phyloP scores from a whole-genome alignment of 1,140 invertebrate species.

The Hypothenemus hampei region DNA sequence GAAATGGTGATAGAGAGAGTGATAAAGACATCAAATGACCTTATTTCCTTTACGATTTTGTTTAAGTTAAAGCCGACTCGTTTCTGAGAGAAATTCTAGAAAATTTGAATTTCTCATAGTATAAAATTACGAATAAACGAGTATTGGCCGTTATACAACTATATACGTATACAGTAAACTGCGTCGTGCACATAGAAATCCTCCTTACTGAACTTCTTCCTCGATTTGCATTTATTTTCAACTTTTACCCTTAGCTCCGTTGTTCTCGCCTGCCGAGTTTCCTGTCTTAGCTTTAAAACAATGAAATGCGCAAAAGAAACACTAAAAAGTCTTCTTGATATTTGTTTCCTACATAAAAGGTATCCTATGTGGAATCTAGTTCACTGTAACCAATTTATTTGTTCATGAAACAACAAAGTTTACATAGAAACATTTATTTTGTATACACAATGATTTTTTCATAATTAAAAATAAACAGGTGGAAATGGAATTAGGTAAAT shows the following conservation, averaged over 20 bases:
- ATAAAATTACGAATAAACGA: conserved; percentile 8
- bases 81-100: not conserved
- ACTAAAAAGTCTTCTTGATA: too few relatives aligned
- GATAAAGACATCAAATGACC: not conserved
- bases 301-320: not conserved
- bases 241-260: not conserved
- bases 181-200: not conserved
- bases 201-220: not conserved
- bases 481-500: too few relatives aligned
- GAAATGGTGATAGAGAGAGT: too few relatives aligned
- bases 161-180: not conserved
- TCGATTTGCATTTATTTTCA: not conserved
- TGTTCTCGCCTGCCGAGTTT: not conserved
- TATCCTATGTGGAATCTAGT: too few relatives aligned
- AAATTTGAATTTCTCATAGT: not conserved
- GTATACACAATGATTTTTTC: too few relatives aligned
- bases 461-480: too few relatives aligned
- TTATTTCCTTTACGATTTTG: not conserved
- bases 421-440: too few relatives aligned
- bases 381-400: too few relatives aligned
- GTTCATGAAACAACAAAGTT: too few relatives aligned
- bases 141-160: conserved; percentile 1
- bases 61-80: not conserved
- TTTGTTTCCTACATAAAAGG: too few relatives aligned
- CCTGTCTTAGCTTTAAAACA: conserved; percentile 4